Percentiles rank a stretch among this genome's conserved stretches.
Evolutionary conservation across 2,113 vertebrate genomes (phyloP).

Genomic region (Coptodon rendalli): DNA sequence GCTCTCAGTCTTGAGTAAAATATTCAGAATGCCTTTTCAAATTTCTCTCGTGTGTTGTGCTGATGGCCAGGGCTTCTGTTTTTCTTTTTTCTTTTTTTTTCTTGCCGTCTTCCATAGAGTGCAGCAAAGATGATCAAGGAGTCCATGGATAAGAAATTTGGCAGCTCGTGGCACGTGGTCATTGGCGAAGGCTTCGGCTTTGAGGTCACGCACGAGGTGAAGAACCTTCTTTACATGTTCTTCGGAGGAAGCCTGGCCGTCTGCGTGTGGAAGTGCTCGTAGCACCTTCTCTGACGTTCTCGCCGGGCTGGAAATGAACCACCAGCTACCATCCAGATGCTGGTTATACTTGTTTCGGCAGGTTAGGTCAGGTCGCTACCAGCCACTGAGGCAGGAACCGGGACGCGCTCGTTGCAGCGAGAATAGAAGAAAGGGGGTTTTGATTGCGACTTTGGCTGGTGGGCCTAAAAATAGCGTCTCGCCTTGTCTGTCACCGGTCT

Average conservation of each 20-base stretch:
- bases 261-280: slow-evolving; percentile 98
- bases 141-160: slow-evolving; percentile 98
- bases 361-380: background rate
- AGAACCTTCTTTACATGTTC: slow-evolving; percentile 98
- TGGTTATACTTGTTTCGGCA: background rate
- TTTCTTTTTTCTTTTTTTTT: background rate
- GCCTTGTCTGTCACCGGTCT: slow-evolving; percentile 2
- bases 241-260: slow-evolving; percentile 92
- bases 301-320: background rate
- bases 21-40: background rate
- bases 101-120: slow-evolving; percentile 65
- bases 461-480: background rate
- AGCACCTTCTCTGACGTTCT: slow-evolving; percentile 51
- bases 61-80: background rate
- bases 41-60: background rate
- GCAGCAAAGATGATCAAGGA: slow-evolving; percentile 99
- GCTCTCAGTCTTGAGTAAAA: background rate
- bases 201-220: slow-evolving; percentile 93
- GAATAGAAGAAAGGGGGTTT: slow-evolving; percentile 1
- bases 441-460: background rate
- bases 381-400: background rate
- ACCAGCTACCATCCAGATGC: slow-evolving; percentile 26
- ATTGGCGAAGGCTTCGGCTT: slow-evolving; percentile 95
- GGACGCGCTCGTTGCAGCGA: background rate
- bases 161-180: slow-evolving; percentile 97